Percentiles rank a stretch among this genome's conserved stretches.
These are phyloP conservation scores for Ceuthmochares aereus DNA, from an alignment of 2,113 vertebrate species.

Conservation along the genomic window DNA sequence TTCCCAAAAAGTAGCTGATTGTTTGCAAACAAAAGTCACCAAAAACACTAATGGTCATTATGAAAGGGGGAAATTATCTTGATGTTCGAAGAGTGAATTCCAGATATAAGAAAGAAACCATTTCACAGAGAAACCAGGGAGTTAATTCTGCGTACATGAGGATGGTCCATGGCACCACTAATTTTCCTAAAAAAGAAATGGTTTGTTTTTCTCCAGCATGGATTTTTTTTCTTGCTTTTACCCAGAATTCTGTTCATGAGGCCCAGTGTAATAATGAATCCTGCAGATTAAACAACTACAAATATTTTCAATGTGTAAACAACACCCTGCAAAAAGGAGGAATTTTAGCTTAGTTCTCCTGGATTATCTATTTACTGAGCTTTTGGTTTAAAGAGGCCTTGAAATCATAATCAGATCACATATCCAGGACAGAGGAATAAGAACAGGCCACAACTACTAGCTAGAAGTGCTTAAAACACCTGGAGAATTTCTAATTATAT, in stretches of 20 bases:
- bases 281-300: background rate
- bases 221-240: background rate
- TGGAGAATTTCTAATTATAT: background rate
- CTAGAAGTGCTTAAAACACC: background rate
- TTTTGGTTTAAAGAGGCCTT: background rate
- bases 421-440: background rate
- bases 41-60: background rate
- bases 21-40: background rate
- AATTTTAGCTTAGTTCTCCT: background rate
- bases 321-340: background rate
- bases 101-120: background rate
- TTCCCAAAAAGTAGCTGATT: background rate
- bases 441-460: background rate
- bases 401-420: background rate
- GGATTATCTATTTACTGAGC: background rate
- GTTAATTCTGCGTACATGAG: background rate
- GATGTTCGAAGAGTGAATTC: background rate
- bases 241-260: background rate
- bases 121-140: background rate
- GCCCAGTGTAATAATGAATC: background rate
- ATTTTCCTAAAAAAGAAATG: background rate
- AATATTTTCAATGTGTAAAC: background rate
- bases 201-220: fast-evolving
- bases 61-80: background rate
- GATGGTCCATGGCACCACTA: background rate